Evolutionary conservation across 2,888 invertebrate genomes (phyloP).

Genomic region (Epinotia brunnichana): DNA sequence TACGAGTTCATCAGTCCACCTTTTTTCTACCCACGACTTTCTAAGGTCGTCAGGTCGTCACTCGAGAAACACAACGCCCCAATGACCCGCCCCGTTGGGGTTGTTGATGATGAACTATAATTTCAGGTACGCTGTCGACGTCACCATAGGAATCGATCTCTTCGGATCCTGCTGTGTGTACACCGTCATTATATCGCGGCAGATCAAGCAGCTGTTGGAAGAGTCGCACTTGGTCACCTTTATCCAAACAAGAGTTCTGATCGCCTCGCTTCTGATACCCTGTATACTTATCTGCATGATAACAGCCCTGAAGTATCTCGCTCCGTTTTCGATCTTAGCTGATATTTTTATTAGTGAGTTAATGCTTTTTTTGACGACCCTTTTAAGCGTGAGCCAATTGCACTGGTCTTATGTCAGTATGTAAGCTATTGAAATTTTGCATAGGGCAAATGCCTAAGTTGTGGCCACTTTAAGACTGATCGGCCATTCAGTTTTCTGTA

Average conservation of each 20-base stretch:
- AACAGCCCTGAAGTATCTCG: conserved; percentile 59
- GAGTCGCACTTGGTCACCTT: conserved; percentile 47
- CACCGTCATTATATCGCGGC: conserved; percentile 56
- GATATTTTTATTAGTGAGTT: conserved; percentile 59
- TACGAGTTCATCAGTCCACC: no score
- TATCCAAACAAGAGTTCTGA: conserved; percentile 51
- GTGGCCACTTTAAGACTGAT: no score
- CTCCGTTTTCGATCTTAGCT: conserved; percentile 63
- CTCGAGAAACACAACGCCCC: no score
- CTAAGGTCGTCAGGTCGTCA: no score
- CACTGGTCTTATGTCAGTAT: no score
- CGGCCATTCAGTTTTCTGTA: no score
- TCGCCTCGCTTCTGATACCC: conserved; percentile 55
- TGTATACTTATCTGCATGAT: conserved; percentile 61
- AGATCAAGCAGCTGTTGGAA: conserved; percentile 59
- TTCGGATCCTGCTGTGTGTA: conserved; percentile 62
- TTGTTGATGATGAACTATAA: background rate
- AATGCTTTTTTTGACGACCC: conserved; percentile 27
- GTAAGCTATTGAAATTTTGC: no score
- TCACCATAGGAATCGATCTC: conserved; percentile 54
- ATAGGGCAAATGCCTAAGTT: no score
- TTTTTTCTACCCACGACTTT: no score
- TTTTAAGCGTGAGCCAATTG: no score
- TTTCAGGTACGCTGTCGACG: conserved; percentile 56
- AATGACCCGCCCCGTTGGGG: no score